Evolutionary conservation across 53 echinoderm and acorn worm species (phyloP), one percentile per base, ranked within the genome.

Genomic region (Hippasteria phrygiana): DNA sequence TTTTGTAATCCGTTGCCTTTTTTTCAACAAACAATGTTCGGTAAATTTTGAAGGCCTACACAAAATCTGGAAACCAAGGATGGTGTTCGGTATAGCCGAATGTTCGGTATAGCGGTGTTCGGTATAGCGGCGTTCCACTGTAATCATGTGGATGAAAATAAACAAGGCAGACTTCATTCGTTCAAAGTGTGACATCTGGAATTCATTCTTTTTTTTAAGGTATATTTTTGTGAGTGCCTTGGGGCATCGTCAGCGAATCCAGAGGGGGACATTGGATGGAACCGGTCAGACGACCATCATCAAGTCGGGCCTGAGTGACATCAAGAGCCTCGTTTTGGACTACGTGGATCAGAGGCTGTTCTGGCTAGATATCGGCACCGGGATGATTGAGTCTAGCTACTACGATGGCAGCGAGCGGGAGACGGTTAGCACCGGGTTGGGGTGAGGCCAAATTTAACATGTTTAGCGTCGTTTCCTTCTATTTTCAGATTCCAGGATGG

Each of bases 301-400:
- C 16, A 92, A 88, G 65, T 40, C 74, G 17, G 74, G 85, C 1
- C 75, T 95, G 5, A 47, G 75, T 1, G 55, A 85, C 47, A 65
- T 93, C 35, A 87, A 92, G 22, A 93, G 93, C 74, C 45, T 99
- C 12, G 94, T 94, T 2, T 46, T 99, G 13, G 99, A 99, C 65
- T 83, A 96, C 34, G 83, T 96, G 29, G 99, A 99, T 81, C 92
- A 93, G 87, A 43, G 96, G 22, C 51, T 99, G 1, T 99, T 89
- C 88, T 99, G 99, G 99, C 26, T 99, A 62, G 99, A 99, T 40
- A 91, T 84, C 22, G 93, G 89, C 20, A 92, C 80, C 16, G 36
- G 90, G 11, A 94, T 48, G 80, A 95, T 99, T 40, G 99, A 96
- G 71, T 96, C 96, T 0, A 73, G 85, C 3, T 90, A 88, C 77